Percentiles rank a stretch among this genome's conserved stretches.
These are phyloP conservation scores for Catamblyrhynchus diadema DNA, from an alignment of 2,797 vertebrate genomes.

Conservation along the genomic window DNA sequence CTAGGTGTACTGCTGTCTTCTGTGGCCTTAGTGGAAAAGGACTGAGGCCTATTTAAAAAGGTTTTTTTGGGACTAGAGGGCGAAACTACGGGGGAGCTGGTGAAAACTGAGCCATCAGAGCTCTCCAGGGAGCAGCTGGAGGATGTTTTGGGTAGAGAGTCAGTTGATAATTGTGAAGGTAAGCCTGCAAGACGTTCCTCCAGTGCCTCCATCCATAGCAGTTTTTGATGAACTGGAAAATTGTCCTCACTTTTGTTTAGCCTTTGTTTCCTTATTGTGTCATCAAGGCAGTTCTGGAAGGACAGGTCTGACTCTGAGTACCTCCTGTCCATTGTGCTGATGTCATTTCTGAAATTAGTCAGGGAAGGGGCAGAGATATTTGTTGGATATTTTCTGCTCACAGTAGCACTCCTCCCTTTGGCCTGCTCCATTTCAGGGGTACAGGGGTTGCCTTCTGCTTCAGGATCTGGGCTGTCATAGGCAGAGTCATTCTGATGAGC, in stretches of 20 bases:
- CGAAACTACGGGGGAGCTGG: constrained; percentile 81
- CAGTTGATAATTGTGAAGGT: constrained; percentile 56
- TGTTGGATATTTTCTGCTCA: constrained; percentile 4
- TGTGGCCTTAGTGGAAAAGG: constrained; percentile 63
- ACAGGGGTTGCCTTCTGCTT: constrained; percentile 71
- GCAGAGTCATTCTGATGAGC: constrained; percentile 89
- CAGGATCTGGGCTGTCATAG: constrained; percentile 90
- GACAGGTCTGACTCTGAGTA: constrained; percentile 87
- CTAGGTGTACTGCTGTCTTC: constrained; percentile 51
- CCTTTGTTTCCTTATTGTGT: constrained; percentile 58
- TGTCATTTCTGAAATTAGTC: constrained; percentile 52
- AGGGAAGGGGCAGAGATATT: constrained; percentile 58
- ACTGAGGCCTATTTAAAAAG: constrained; percentile 69
- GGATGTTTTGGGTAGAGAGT: constrained; percentile 68
- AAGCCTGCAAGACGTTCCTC: constrained; percentile 77
- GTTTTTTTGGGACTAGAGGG: constrained; percentile 78
- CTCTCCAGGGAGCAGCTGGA: constrained; percentile 84
- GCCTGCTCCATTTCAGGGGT: neutral
- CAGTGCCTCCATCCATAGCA: constrained; percentile 56
- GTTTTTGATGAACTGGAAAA: constrained; percentile 69
- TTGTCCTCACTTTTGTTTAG: constrained; percentile 86
- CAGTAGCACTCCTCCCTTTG: neutral
- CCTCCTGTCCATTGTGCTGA: constrained; percentile 77
- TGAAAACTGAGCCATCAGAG: constrained; percentile 84
- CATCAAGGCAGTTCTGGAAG: constrained; percentile 40